A percentile compares a stretch with the other conserved stretches of the same genome.
These are phyloP conservation scores for Quiscalus mexicanus DNA, from an alignment of 2,113 vertebrate genomes.

Conservation along the genomic window DNA sequence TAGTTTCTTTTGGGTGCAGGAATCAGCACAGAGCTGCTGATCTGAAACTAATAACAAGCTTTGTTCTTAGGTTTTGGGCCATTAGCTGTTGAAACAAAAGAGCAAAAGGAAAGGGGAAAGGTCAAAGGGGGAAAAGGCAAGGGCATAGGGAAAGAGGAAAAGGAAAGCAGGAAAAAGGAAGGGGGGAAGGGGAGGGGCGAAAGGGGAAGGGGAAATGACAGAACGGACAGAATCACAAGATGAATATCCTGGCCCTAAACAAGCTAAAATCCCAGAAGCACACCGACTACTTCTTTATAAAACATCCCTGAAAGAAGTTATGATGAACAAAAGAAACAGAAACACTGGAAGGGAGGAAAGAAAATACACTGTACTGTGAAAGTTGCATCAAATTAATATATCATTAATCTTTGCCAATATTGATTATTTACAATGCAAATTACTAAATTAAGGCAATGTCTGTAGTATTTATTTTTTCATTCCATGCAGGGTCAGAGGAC, in stretches of 20 bases:
- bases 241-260: background rate
- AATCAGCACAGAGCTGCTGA: background rate
- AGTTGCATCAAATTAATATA: background rate
- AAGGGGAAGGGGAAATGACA: background rate
- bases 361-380: background rate
- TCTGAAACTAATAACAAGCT: background rate
- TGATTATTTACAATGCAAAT: background rate
- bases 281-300: background rate
- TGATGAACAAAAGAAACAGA: background rate
- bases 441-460: background rate
- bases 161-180: background rate
- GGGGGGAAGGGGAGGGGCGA: too few species aligned
- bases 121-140: rapidly evolving
- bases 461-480: background rate
- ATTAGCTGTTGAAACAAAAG: rapidly evolving
- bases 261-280: background rate
- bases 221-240: background rate
- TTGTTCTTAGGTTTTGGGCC: background rate
- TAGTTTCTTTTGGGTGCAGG: background rate
- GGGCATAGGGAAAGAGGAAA: background rate
- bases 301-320: background rate
- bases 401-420: background rate
- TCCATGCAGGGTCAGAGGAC: background rate
- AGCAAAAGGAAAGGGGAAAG: background rate
- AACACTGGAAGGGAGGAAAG: background rate